A percentile compares a stretch with the other conserved stretches of the same genome.
Conservation (phyloP, 1,140 invertebrate genomes). For the Brachystomella parvula region DNA sequence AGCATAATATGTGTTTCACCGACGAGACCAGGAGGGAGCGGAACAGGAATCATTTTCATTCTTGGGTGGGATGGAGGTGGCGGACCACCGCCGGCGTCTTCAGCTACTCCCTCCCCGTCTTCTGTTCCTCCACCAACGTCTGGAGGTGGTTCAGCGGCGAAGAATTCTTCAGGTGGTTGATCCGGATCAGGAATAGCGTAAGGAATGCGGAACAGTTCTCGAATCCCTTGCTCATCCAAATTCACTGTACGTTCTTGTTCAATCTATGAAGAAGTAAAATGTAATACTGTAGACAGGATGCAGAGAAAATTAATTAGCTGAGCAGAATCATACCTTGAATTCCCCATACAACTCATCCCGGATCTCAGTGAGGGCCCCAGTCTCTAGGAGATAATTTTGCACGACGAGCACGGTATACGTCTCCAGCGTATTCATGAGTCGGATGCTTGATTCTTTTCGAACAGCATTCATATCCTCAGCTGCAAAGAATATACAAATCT, state of each 20-base stretch:
- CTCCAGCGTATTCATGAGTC: conserved; percentile 26
- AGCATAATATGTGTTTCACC: conserved; percentile 35
- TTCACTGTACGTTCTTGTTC: conserved; percentile 28
- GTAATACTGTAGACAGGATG: background rate
- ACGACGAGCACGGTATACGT: conserved; percentile 25
- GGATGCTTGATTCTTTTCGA: conserved; percentile 25
- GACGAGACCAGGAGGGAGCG: conserved; percentile 17
- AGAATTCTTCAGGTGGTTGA: background rate
- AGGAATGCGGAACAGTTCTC: conserved; percentile 33
- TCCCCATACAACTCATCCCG: conserved; percentile 30
- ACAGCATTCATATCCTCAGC: conserved; percentile 15
- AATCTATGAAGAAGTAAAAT: conserved; percentile 13
- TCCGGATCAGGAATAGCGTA: conserved; percentile 31
- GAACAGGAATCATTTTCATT: conserved; percentile 24
- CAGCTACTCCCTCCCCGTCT: background rate
- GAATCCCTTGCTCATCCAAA: conserved; percentile 26
- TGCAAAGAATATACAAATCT: conserved; percentile 10
- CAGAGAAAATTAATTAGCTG: background rate
- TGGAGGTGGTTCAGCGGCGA: conserved; percentile 10
- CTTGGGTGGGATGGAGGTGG: background rate
- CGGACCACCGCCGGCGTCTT: background rate
- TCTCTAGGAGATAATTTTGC: conserved; percentile 29
- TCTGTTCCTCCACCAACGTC: background rate
- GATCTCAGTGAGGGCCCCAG: conserved; percentile 35
- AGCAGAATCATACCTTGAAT: conserved; percentile 20